A percentile compares a stretch with the other conserved stretches of the same genome.
phyloP scores from a whole-genome alignment of 2,797 vertebrate genomes.

The Mormyrops boulengeri region DNA sequence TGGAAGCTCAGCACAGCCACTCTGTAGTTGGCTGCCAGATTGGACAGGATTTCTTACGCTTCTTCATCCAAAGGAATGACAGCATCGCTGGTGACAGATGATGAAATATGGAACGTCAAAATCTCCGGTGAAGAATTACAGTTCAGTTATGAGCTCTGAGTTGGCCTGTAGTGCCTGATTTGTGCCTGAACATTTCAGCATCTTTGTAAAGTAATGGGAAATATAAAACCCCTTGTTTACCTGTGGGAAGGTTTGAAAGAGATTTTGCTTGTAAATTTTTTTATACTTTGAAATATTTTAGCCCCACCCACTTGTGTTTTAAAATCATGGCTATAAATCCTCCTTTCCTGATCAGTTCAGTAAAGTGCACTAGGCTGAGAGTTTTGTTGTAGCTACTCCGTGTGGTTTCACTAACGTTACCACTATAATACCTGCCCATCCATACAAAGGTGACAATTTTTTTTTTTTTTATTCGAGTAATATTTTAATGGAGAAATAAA shows the following conservation, averaged over 20 bases:
- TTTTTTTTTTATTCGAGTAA: neutral
- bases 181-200: neutral
- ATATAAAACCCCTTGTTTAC: neutral
- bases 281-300: neutral
- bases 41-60: neutral
- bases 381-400: neutral
- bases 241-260: neutral
- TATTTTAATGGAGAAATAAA: neutral
- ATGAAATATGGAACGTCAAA: conserved; percentile 2
- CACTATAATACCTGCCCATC: neutral
- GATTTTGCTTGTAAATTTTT: neutral
- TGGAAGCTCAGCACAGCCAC: neutral
- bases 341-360: neutral
- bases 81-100: conserved; percentile 6
- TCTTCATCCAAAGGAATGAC: neutral
- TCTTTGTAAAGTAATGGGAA: neutral
- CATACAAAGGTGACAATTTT: neutral
- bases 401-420: neutral
- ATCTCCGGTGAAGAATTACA: neutral
- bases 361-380: neutral
- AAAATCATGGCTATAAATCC: neutral
- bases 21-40: conserved; percentile 17
- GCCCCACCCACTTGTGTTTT: neutral
- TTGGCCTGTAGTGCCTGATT: neutral
- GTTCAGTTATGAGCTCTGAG: neutral